phyloP scores from a whole-genome alignment of 2,797 vertebrate species.

The Diglossa cyanea region DNA sequence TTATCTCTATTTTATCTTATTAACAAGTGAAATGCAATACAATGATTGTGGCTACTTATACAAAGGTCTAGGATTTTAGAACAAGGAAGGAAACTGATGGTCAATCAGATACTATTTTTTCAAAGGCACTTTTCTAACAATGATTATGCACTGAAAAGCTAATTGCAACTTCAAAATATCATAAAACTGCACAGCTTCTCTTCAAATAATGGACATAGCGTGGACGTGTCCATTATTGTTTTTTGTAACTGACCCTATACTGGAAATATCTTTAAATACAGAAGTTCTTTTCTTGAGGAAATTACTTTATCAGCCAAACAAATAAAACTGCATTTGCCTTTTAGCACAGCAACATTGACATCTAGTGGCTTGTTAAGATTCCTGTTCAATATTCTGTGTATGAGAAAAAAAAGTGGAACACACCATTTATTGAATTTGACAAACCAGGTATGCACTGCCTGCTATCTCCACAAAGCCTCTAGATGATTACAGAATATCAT shows the following conservation, averaged over 20 bases:
- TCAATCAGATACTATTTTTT: background rate
- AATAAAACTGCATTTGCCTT: constrained; percentile 1
- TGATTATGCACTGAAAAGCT: background rate
- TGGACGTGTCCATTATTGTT: background rate
- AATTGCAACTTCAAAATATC: background rate
- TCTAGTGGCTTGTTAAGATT: constrained; percentile 41
- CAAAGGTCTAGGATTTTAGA: background rate
- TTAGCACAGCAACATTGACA: constrained; percentile 50
- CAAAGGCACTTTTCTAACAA: background rate
- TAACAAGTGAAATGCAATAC: background rate
- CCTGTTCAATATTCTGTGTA: background rate
- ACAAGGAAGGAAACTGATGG: background rate
- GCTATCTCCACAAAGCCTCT: background rate
- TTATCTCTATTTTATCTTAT: background rate
- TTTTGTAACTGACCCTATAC: background rate
- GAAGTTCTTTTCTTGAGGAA: background rate
- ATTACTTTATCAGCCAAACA: constrained; percentile 48
- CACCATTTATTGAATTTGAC: background rate
- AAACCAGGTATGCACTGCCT: background rate
- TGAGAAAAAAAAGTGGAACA: background rate
- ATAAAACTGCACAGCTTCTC: background rate
- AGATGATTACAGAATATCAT: background rate
- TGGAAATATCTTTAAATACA: background rate
- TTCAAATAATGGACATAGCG: background rate
- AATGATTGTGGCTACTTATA: background rate